phyloP scores from a whole-genome alignment of 92 coral and sea anemone genomes.

The Bergia puertoricense region DNA sequence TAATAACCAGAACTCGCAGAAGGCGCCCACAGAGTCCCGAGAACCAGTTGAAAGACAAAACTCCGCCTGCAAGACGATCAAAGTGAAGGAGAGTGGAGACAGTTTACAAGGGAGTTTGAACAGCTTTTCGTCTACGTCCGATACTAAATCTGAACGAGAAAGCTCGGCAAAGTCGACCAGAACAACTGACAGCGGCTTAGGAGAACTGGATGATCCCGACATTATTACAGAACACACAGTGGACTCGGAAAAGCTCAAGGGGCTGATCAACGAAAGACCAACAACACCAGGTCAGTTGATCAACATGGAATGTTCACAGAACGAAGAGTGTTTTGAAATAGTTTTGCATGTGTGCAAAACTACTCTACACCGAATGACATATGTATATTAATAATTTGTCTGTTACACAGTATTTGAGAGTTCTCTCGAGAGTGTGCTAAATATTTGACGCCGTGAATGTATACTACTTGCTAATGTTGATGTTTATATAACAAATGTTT shows the following conservation, averaged over 20 bases:
- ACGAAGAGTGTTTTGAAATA: background rate
- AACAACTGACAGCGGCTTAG: conserved; percentile 95
- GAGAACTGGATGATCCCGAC: conserved; percentile 82
- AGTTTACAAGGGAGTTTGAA: conserved; percentile 83
- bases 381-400: background rate
- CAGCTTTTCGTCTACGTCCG: conserved; percentile 66
- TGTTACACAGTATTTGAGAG: background rate
- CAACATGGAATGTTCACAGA: background rate
- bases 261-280: conserved; percentile 72
- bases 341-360: background rate
- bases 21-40: conserved; percentile 22
- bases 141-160: conserved; percentile 74
- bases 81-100: conserved; percentile 60
- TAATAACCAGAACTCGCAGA: conserved; percentile 34
- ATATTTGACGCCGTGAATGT: background rate
- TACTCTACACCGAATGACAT: background rate
- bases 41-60: conserved; percentile 19
- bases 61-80: conserved; percentile 39
- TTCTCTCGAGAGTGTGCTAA: background rate
- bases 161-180: conserved; percentile 93
- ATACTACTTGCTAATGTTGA: background rate
- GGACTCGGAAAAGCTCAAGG: conserved; percentile 57
- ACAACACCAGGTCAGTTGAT: conserved; percentile 83
- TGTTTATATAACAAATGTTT: background rate
- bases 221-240: conserved; percentile 72